Percentiles rank a stretch among this genome's conserved stretches.
These are phyloP conservation scores for Sceliomorpha sp. DNA, from an alignment of 2,888 invertebrate genomes.

Conservation along the genomic window DNA sequence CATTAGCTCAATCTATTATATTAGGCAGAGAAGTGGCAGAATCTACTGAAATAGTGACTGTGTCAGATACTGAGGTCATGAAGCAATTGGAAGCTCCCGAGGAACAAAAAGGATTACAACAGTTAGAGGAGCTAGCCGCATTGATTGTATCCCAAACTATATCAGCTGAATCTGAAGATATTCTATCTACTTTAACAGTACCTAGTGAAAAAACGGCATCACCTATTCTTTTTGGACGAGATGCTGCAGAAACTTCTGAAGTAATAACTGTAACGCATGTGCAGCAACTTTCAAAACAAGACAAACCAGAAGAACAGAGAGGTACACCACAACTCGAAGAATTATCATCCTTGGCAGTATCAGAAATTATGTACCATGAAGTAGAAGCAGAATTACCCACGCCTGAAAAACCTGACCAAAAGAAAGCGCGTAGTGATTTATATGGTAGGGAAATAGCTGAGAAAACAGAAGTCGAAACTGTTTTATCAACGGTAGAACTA, in stretches of 20 bases:
- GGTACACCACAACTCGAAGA: slow-evolving; percentile 67
- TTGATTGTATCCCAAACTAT: slow-evolving; percentile 57
- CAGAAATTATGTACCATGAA: slow-evolving; percentile 57
- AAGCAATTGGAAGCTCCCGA: slow-evolving; percentile 39
- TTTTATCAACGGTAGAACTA: slow-evolving; percentile 76
- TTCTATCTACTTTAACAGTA: slow-evolving; percentile 54
- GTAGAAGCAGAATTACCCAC: slow-evolving; percentile 18
- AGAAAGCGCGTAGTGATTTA: slow-evolving; percentile 33
- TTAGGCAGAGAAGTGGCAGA: slow-evolving; percentile 70
- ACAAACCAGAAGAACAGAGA: slow-evolving; percentile 61
- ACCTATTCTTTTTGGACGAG: slow-evolving; percentile 60
- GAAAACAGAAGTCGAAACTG: slow-evolving; percentile 80
- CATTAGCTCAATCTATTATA: slow-evolving; percentile 74
- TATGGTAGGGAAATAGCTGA: slow-evolving; percentile 80
- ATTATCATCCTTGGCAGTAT: slow-evolving; percentile 59
- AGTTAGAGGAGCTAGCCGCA: slow-evolving; percentile 63
- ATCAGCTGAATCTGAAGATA: slow-evolving; percentile 63
- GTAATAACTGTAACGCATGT: slow-evolving; percentile 64
- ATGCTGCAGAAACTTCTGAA: slow-evolving; percentile 78
- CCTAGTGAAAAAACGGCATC: slow-evolving; percentile 68
- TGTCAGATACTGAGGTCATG: slow-evolving; percentile 46
- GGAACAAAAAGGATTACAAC: slow-evolving; percentile 57
- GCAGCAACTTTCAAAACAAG: slow-evolving; percentile 60
- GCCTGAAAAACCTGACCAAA: slow-evolving; percentile 22
- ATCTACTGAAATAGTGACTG: slow-evolving; percentile 60